phyloP scores from a whole-genome alignment of 2,888 invertebrate genomes.

The Lepidonotus clava region DNA sequence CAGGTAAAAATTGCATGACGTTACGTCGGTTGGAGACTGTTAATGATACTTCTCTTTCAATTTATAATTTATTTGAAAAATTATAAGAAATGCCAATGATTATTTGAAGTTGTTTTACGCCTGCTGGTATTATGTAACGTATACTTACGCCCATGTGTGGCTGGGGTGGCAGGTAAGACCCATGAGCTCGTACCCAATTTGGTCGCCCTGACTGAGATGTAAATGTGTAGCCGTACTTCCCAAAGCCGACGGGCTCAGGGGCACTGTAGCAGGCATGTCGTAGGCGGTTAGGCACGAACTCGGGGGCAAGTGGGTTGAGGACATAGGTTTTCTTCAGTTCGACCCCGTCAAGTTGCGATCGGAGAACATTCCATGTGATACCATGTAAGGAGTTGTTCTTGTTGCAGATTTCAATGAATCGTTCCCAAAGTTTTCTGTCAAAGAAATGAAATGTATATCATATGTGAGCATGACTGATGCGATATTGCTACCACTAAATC shows the following conservation, averaged over 20 bases:
- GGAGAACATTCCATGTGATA: slow-evolving; percentile 86
- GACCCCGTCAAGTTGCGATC: slow-evolving; percentile 87
- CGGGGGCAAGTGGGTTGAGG: slow-evolving; percentile 90
- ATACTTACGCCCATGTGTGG: slow-evolving; percentile 5
- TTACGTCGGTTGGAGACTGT: too few species aligned
- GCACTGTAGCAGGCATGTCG: slow-evolving; percentile 57
- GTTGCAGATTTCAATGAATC: slow-evolving; percentile 87
- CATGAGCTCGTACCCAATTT: neutral
- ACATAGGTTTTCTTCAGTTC: slow-evolving; percentile 88
- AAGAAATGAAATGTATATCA: neutral
- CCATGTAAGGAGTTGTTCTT: slow-evolving; percentile 87
- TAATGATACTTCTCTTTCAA: too few species aligned
- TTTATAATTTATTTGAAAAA: too few species aligned
- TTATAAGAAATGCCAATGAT: too few species aligned
- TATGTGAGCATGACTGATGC: too few species aligned
- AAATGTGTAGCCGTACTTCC: slow-evolving; percentile 62
- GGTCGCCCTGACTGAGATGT: neutral
- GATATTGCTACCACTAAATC: too few species aligned
- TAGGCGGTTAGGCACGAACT: slow-evolving; percentile 85
- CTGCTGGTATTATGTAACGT: too few species aligned
- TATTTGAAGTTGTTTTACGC: too few species aligned
- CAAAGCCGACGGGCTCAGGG: slow-evolving; percentile 61
- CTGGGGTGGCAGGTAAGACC: neutral
- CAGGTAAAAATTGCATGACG: too few species aligned
- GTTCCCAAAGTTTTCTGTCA: slow-evolving; percentile 88